Evolutionary conservation across 2,797 vertebrate genomes (phyloP).

Genomic region (Xiphorhynchus erythropygius): DNA sequence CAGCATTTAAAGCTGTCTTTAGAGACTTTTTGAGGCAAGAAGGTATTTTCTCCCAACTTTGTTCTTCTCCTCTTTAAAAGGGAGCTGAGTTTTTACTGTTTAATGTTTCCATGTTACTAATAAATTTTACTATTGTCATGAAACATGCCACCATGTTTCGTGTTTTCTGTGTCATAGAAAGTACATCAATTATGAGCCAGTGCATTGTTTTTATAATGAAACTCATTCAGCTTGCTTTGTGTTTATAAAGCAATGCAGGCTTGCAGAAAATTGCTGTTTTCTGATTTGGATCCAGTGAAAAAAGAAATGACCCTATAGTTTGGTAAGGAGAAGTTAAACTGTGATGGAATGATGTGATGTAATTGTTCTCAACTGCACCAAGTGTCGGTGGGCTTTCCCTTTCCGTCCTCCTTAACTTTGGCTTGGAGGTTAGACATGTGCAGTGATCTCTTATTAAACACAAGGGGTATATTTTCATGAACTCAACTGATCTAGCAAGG

Average conservation of each 20-base stretch:
- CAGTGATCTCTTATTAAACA: neutral
- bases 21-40: neutral
- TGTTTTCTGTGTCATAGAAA: neutral
- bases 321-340: neutral
- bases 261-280: neutral
- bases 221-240: neutral
- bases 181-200: neutral
- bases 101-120: neutral
- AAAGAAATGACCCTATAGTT: neutral
- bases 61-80: neutral
- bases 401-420: neutral
- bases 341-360: neutral
- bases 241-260: neutral
- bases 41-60: neutral
- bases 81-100: neutral
- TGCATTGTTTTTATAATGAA: neutral
- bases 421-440: neutral
- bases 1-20: neutral
- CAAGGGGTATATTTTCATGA: neutral
- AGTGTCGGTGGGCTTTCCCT: neutral
- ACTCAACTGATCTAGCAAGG: neutral
- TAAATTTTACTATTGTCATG: neutral
- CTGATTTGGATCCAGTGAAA: neutral
- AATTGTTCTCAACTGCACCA: neutral
- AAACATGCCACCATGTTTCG: fast-evolving